Conservation (phyloP, 1,140 invertebrate species). For the Copidosoma floridanum region DNA sequence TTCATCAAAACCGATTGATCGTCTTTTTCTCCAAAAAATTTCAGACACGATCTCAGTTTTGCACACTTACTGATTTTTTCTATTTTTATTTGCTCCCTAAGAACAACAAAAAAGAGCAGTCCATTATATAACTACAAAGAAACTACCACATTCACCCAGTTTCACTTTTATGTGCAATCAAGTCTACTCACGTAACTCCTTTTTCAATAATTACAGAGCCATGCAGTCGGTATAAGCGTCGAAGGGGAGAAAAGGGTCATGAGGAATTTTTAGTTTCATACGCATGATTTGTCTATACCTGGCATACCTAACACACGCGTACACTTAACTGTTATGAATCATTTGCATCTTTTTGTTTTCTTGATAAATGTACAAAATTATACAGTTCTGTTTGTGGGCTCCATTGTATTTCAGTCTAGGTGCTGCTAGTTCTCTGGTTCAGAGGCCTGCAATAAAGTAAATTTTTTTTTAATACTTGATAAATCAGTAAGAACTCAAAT, state of each 20-base stretch:
- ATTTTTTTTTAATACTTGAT: background rate
- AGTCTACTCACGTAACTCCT: constrained; percentile 1
- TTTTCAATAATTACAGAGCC: constrained; percentile 22
- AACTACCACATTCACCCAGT: constrained; percentile 11
- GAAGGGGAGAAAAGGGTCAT: constrained; percentile 2
- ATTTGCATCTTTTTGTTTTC: constrained; percentile 1
- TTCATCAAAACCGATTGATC: too few relatives aligned
- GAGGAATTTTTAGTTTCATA: constrained; percentile 4
- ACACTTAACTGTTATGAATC: too few relatives aligned
- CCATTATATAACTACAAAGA: constrained; percentile 9
- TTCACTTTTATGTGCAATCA: background rate
- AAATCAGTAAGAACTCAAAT: too few relatives aligned
- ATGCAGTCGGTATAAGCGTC: constrained; percentile 2
- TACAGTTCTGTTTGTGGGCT: constrained; percentile 16
- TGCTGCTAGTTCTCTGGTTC: constrained; percentile 51
- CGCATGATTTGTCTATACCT: constrained; percentile 22
- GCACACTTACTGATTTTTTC: too few relatives aligned
- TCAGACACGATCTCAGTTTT: too few relatives aligned
- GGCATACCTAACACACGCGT: constrained; percentile 18
- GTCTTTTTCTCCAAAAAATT: too few relatives aligned
- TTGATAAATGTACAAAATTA: constrained; percentile 25
- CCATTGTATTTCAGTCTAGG: constrained; percentile 12
- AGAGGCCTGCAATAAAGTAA: constrained; percentile 47
- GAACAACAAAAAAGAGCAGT: constrained; percentile 10
- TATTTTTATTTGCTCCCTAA: constrained; percentile 3